phyloP scores from a whole-genome alignment of 2,113 vertebrate species.

The Pluvialis apricaria region DNA sequence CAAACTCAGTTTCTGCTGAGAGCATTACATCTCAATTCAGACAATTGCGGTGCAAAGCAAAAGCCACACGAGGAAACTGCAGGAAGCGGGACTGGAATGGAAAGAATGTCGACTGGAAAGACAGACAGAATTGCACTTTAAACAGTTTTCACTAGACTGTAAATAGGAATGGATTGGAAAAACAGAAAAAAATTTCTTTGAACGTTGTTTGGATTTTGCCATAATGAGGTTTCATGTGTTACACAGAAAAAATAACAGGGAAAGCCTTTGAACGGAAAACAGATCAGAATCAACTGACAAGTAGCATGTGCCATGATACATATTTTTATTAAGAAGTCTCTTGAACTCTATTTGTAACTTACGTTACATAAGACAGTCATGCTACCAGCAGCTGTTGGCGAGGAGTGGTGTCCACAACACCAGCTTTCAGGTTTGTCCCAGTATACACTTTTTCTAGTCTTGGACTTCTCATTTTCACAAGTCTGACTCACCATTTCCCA shows the following conservation, averaged over 20 bases:
- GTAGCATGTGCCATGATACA: not conserved
- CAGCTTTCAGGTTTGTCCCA: not conserved
- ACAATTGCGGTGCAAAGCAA: not conserved
- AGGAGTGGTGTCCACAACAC: not conserved
- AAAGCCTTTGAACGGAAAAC: not conserved
- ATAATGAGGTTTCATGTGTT: not conserved
- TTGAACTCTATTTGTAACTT: not conserved
- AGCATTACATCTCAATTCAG: not conserved
- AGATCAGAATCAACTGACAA: not conserved
- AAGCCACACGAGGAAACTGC: not conserved
- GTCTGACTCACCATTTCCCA: not conserved
- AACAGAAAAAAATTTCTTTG: not conserved
- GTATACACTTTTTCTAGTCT: not conserved
- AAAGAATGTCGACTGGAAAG: conserved; percentile 26
- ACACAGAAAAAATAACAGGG: not conserved
- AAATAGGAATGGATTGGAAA: not conserved
- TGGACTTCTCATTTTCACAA: not conserved
- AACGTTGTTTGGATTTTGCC: not conserved
- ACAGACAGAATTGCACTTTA: not conserved
- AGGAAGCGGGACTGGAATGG: conserved; percentile 29
- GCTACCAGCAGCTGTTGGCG: not conserved
- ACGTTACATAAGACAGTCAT: not conserved
- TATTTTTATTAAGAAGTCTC: not conserved
- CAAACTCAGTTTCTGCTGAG: not conserved
- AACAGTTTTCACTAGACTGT: conserved; percentile 1